Base-by-base conservation (phyloP, 2,113 vertebrate species). In the Campylomormyrus tamandua region DNA sequence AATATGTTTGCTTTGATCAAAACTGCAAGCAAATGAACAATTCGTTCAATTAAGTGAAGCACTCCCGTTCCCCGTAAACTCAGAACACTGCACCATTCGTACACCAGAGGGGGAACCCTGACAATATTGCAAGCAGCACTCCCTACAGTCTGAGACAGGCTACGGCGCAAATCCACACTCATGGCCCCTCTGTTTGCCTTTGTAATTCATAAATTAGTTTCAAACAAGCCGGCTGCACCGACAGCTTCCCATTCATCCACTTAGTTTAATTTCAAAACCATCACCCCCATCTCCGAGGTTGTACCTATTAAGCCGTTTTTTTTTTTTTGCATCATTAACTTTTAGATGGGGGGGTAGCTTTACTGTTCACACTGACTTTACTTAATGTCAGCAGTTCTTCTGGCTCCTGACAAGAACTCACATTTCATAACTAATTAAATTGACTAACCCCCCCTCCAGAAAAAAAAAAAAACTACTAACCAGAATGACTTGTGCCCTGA, bases 341-440 rank as follows among this genome's bases (percentile, higher is more conserved):
- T 98, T 99, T 98, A 98, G 98, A 96, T 96, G 96, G 95, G 95
- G 92, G 94, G 96, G 97, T 97, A 96, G 96, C 97, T 98, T 98
- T 97, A 98, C 98, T 99, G 97, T 99, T 97, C 95, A 95, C 97
- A 97, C 95, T 93, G 95, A 98, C 97, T 98, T 98, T 98, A 97
- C 97, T 98, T 98, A 97, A 98, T 96, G 96, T 99, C 97, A 99
- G 97, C 97, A 95, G 97, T 99, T 99, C 96, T 97, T 97, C 96
- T 97, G 96, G 97, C 96, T 97, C 95, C 96, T 97, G 97, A 98
- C 97, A 97, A 96, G 96, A 96, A 98, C 97, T 97, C 97, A 96
- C 97, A 98, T 98, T 98, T 99, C 97, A 98, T 98, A 98, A 98
- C 97, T 98, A 99, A 99, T 99, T 99, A 98, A 99, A 99, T 98